These are phyloP conservation scores for Hemibagrus guttatus DNA, from an alignment of 2,797 vertebrate species.

Conservation along the genomic window DNA sequence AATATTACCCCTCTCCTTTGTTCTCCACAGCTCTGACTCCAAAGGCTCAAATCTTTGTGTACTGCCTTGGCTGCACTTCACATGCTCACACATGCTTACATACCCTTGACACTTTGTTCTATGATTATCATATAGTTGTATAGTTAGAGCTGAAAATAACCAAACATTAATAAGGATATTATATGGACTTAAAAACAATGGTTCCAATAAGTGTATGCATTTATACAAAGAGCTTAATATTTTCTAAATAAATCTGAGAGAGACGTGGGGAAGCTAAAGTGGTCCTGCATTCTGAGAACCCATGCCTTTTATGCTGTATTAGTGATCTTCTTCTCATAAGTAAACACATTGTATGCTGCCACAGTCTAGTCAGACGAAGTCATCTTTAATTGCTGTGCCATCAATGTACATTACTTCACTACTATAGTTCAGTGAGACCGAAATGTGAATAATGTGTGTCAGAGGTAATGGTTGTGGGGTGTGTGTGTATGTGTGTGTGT, in stretches of 20 bases:
- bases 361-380: neutral
- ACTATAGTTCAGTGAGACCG: neutral
- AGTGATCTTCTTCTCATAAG: neutral
- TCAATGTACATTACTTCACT: neutral
- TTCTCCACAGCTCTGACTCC: constrained; percentile 42
- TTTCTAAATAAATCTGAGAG: neutral
- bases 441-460: constrained; percentile 1
- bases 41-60: constrained; percentile 35
- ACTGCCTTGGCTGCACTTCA: constrained; percentile 15
- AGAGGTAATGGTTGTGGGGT: neutral
- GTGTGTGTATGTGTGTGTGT: neutral
- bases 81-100: neutral
- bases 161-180: neutral
- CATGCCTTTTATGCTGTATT: neutral
- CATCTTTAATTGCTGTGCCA: neutral
- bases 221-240: neutral
- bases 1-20: constrained; percentile 51
- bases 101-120: too few species aligned
- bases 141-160: neutral
- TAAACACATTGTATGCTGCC: neutral
- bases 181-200: neutral
- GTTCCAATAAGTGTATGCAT: neutral
- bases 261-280: neutral
- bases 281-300: neutral
- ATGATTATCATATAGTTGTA: too few species aligned